Evolutionary conservation across 2,797 vertebrate species (phyloP), one percentile per base, ranked within the genome.

Genomic region (Ispidina picta): DNA sequence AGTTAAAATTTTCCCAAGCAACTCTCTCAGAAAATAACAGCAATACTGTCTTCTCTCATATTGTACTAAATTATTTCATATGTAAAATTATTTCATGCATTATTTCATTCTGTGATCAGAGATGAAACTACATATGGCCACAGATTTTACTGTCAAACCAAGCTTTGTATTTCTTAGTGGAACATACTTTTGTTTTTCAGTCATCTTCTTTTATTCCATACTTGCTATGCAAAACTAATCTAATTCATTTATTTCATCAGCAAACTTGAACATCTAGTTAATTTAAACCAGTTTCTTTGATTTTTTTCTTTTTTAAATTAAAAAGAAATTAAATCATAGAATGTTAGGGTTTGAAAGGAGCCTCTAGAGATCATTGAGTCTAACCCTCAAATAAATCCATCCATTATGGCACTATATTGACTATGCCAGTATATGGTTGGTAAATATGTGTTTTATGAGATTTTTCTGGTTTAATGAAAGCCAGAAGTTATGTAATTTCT

Each of bases 1-100:
- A 81, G 88, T 88, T 55, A 44, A 41, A 86, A 39, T 23, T 92
- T 90, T 92, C 69, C 59, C 70, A 76, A 87, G 77, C 8, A 23
- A 23, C 56, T 31, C 2, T 62, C n/a, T 64, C 29, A n/a, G 37
- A 33, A 66, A 94, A 56, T 56, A 54, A 64, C 19, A 76, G 48
- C 79, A 86, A 76, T 58, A 49, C 2, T 28, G 20, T 41, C 37
- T 70, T 81, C 13, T 83, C 28, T 58, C 22, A 44, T 41, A 31
- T 49, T 85, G 31, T 78, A 29, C 33, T 86, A 21, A 29, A 66
- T 64, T 64, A 60, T 80, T 87, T 68, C 12, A 12, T 51, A 35
- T n/a, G 35, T 43, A 58, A 86, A 74, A 33, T 52, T 55, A 33
- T 43, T 78, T 70, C 12, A 33, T 31, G 8, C 15, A 13, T 43